Base-by-base conservation (phyloP, 1,140 invertebrate genomes). In the Scaptomyza hsui region DNA sequence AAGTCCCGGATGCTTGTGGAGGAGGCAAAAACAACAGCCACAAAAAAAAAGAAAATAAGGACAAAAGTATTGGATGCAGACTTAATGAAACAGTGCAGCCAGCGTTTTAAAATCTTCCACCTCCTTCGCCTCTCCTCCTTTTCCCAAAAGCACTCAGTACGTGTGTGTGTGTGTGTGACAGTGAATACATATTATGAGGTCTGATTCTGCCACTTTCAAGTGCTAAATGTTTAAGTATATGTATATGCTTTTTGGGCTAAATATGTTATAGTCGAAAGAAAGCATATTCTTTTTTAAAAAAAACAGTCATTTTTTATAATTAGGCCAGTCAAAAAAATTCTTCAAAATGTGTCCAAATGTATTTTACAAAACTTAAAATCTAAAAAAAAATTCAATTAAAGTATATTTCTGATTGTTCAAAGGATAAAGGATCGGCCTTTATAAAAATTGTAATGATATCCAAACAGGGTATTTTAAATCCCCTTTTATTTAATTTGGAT, bases 51-150 rank as follows among this genome's bases (percentile, higher is more conserved):
- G 0, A 29, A 29, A 29, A 1, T 1, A 5, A 29, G 2, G 29
- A 19, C 42, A 32, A 62, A 53, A 56, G 70, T 59, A 61, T 75
- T 79, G 61, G 61, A 68, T 62, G 76, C 47, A 64, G 32, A 85
- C 68, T 73, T 83, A 86, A 86, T 85, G 80, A 86, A 85, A 86
- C 80, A 86, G 75, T 85, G 76, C 80, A 85, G 73, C 68, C 44
- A 44, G 37, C 44, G 60, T 13, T 56, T 19, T 62, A 41, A 55
- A 55, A 49, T 35, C 24, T 42, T 26, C 35, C n/a, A 2, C 7
- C 7, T 9, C 35, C 29, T 39, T 5, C 29, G 3, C 12, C 41
- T 21, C 12, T 18, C 12, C 4, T 35, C 9, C 26, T 7, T 12
- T 45, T 10, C 26, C 18, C 10, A 41, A 24, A 9, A 53, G 10